A percentile compares a stretch with the other conserved stretches of the same genome.
Conservation (phyloP, 1,140 invertebrate genomes). For the Drosophila hydei region DNA sequence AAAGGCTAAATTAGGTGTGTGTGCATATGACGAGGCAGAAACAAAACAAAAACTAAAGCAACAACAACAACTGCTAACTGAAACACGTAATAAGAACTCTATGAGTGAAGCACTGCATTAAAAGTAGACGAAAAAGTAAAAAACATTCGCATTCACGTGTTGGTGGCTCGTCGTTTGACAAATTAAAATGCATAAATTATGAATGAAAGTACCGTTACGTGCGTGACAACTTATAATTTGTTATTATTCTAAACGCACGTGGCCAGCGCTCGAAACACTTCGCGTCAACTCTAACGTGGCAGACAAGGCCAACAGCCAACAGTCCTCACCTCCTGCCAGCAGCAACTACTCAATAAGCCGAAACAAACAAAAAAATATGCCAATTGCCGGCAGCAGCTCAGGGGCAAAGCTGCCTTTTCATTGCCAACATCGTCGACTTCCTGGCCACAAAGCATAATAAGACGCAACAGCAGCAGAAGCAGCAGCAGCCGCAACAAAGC, state of each 20-base stretch:
- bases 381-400: slow-evolving; percentile 44
- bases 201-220: slow-evolving; percentile 81
- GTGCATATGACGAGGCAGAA: slow-evolving; percentile 24
- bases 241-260: slow-evolving; percentile 80
- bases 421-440: slow-evolving; percentile 50
- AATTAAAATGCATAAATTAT: slow-evolving; percentile 83
- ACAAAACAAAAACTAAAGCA: slow-evolving; percentile 26
- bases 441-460: slow-evolving; percentile 49
- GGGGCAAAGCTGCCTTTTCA: slow-evolving; percentile 51
- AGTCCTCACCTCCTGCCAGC: too few species aligned
- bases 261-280: slow-evolving; percentile 49
- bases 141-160: slow-evolving; percentile 17
- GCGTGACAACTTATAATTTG: slow-evolving; percentile 82
- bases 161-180: slow-evolving; percentile 63
- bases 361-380: slow-evolving; percentile 34
- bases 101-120: slow-evolving; percentile 26
- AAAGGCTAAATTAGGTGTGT: slow-evolving; percentile 69
- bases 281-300: slow-evolving; percentile 29
- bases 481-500: slow-evolving; percentile 15
- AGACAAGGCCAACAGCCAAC: slow-evolving; percentile 48
- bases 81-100: slow-evolving; percentile 18
- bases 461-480: slow-evolving; percentile 15
- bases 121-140: background rate
- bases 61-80: slow-evolving; percentile 7
- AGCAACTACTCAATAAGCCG: background rate